These are phyloP conservation scores for Bos javanicus DNA, from an alignment of 2,113 vertebrate genomes.

Conservation along the genomic window DNA sequence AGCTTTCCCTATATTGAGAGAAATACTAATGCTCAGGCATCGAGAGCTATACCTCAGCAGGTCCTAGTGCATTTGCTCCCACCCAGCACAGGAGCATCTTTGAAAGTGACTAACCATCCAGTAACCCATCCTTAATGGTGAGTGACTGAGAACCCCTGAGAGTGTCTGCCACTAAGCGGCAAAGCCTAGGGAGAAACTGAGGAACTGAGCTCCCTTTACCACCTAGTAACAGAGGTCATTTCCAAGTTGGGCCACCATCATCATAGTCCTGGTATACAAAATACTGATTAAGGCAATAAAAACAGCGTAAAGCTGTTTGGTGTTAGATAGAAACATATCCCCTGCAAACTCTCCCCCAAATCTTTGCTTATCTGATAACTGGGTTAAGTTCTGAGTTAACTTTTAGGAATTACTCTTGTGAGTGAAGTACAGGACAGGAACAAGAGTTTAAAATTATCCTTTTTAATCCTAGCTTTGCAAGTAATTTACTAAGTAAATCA, in stretches of 20 bases:
- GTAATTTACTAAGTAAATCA: conserved; percentile 20
- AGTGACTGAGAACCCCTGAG: neutral
- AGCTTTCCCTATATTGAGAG: neutral
- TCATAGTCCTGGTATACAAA: neutral
- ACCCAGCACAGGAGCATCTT: neutral
- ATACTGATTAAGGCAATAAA: neutral
- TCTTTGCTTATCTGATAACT: neutral
- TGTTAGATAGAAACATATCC: neutral
- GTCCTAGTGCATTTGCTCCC: neutral
- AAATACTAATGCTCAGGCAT: neutral
- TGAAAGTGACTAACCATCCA: neutral
- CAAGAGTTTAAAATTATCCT: neutral
- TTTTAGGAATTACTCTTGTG: neutral
- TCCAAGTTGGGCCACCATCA: neutral
- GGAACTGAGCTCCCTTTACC: neutral
- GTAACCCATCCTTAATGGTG: neutral
- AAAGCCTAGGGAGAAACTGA: neutral
- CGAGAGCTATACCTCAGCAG: neutral
- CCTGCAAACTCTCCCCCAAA: neutral
- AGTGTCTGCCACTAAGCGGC: too few species aligned
- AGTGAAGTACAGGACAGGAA: neutral
- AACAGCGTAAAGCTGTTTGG: neutral
- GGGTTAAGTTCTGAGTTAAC: neutral
- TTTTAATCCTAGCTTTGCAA: conserved; percentile 2
- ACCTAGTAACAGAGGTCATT: neutral